Percentiles rank a stretch among this genome's conserved stretches.
phyloP scores from a whole-genome alignment of 1,140 invertebrate species.

The Cydia pomonella region DNA sequence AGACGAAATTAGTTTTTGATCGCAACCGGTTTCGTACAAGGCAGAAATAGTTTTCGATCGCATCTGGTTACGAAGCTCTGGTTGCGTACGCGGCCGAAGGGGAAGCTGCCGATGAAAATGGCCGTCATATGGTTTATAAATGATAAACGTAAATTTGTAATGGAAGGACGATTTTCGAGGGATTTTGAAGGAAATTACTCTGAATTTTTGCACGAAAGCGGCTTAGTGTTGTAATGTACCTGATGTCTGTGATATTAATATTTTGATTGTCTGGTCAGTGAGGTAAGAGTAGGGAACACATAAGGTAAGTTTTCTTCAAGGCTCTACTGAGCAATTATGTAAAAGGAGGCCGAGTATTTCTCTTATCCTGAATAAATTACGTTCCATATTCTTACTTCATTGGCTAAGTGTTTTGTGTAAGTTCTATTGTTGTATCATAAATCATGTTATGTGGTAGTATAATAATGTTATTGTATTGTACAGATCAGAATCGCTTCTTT shows the following conservation, averaged over 20 bases:
- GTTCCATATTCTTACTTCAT: conserved; percentile 7
- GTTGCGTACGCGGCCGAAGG: too few species aligned
- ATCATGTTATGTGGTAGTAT: conserved; percentile 52
- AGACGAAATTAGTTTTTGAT: too few species aligned
- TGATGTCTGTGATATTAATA: conserved; percentile 49
- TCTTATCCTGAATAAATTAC: neutral
- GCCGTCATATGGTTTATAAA: neutral
- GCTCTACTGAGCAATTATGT: neutral
- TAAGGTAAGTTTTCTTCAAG: neutral
- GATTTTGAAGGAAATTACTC: conserved; percentile 32
- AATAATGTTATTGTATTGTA: conserved; percentile 29
- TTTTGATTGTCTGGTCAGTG: conserved; percentile 48
- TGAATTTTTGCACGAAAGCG: neutral
- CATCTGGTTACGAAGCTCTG: too few species aligned
- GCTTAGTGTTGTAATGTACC: conserved; percentile 31
- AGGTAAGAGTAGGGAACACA: neutral
- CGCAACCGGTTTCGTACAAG: too few species aligned
- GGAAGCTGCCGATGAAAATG: neutral
- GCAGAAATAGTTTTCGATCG: too few species aligned
- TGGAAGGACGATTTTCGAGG: conserved; percentile 36
- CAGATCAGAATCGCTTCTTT: conserved; percentile 22
- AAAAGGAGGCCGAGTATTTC: neutral
- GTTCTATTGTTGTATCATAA: conserved; percentile 58
- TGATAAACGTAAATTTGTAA: neutral
- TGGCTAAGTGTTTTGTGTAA: conserved; percentile 60